These are phyloP conservation scores for Stratiomys singularior DNA, from an alignment of 2,888 invertebrate species.

Conservation along the genomic window DNA sequence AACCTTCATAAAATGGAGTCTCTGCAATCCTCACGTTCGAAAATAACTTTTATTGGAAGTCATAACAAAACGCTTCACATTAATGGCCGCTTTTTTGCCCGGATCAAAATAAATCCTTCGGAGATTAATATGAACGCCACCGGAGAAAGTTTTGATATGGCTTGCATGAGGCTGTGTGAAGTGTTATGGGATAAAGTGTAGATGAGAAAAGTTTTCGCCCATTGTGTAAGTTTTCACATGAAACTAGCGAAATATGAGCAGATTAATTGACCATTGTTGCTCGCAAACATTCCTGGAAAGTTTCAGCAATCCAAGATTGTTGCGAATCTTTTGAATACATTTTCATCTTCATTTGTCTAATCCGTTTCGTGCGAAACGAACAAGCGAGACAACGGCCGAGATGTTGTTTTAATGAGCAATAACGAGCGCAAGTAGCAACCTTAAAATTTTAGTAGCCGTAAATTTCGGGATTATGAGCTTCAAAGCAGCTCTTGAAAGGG, in stretches of 20 bases:
- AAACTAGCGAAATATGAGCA: no score
- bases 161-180: neutral
- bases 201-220: no score
- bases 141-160: neutral
- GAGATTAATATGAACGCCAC: neutral
- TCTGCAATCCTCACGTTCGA: neutral
- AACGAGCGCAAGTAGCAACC: neutral
- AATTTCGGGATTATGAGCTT: neutral
- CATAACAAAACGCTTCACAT: slow-evolving; percentile 9
- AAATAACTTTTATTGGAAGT: neutral
- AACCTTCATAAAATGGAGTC: neutral
- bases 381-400: no score
- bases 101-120: neutral
- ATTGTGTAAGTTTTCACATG: no score
- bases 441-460: neutral
- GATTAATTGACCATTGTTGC: no score
- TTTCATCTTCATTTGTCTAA: no score
- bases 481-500: neutral
- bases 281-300: no score
- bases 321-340: no score
- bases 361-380: no score
- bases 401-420: neutral
- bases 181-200: no score
- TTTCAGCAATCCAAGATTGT: no score
- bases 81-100: no score